Evolutionary conservation across 1,140 invertebrate genomes (phyloP), one percentile per base, ranked within the genome.

Genomic region (Sinella curviseta): DNA sequence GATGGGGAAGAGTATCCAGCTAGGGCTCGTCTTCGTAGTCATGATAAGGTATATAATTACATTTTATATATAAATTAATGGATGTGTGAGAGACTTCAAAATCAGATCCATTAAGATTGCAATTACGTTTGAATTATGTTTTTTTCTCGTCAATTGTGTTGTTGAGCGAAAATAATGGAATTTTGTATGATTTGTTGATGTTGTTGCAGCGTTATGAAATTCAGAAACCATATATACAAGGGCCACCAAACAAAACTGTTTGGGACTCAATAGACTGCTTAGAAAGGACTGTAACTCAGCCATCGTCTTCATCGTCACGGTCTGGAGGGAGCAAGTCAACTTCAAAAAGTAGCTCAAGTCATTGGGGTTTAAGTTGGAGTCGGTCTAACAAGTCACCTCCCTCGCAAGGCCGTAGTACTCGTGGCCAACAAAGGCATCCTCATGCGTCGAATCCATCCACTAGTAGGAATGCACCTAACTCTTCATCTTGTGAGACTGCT

Each of bases 241-340:
- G 77, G 24, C 82, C 82, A 31, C 82, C 82, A 31, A 83, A 83
- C 67, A 82, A 77, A 79, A 83, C 80, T 24, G 78, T 83, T 55
- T 81, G 60, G 24, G 79, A 83, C 74, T 57, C 76, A 33, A 67
- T 60, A 55, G 82, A 81, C 48, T 83, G 77, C 74, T 34, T 74
- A 78, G 74, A 79, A 24, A 48, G 74, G 80, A 74, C 74, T 55
- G 34, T 39, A 31, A n/a, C 34, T 28, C 36, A 35, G 39, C 35
- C 48, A 36, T 35, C 28, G 74, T 36, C 57, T 33, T 70, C 65
- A 33, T 65, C 57, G 24, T 31, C 65, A n/a, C 31, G 28, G 65
- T 70, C 75, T 12, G 54, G 77, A 20, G 48, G 70, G 76, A 79
- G 76, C 60, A 75, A 81, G 65, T 39, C 79, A 48, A 78, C 31